Conservation (phyloP, 2,888 invertebrate genomes). For the Aplocera efformata region DNA sequence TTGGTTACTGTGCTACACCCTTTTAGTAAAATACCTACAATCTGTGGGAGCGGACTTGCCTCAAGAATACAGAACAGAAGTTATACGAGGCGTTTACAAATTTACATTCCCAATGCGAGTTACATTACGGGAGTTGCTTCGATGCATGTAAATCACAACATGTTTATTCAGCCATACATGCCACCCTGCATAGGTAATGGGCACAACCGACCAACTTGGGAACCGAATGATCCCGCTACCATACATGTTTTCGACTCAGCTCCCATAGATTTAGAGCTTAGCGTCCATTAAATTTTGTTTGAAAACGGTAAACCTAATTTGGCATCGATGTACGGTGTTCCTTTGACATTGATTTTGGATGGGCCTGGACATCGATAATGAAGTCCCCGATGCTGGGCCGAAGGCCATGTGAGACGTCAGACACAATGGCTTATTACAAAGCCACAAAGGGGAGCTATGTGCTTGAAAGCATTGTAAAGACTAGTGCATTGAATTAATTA, state of each 20-base stretch:
- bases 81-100: slow-evolving; percentile 56
- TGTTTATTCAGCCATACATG: slow-evolving; percentile 74
- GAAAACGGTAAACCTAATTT: slow-evolving; percentile 52
- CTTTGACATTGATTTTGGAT: slow-evolving; percentile 72
- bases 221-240: slow-evolving; percentile 23
- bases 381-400: slow-evolving; percentile 40
- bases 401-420: slow-evolving; percentile 43
- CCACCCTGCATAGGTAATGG: slow-evolving; percentile 72
- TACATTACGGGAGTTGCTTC: slow-evolving; percentile 73
- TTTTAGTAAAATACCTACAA: slow-evolving; percentile 22
- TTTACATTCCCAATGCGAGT: slow-evolving; percentile 69
- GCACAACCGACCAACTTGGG: slow-evolving; percentile 40
- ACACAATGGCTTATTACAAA: slow-evolving; percentile 45
- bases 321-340: slow-evolving; percentile 55
- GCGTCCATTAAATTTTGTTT: slow-evolving; percentile 29
- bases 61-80: slow-evolving; percentile 45
- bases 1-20: slow-evolving; percentile 15
- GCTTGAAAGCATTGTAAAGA: slow-evolving; percentile 28
- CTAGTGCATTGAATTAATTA: slow-evolving; percentile 9
- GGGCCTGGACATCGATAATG: slow-evolving; percentile 52
- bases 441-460: slow-evolving; percentile 32
- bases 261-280: slow-evolving; percentile 39
- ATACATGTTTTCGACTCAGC: slow-evolving; percentile 30
- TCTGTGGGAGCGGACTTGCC: slow-evolving; percentile 43
- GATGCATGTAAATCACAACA: slow-evolving; percentile 76